Conservation (phyloP, 2,888 invertebrate species). For the Plagodis pulveraria region DNA sequence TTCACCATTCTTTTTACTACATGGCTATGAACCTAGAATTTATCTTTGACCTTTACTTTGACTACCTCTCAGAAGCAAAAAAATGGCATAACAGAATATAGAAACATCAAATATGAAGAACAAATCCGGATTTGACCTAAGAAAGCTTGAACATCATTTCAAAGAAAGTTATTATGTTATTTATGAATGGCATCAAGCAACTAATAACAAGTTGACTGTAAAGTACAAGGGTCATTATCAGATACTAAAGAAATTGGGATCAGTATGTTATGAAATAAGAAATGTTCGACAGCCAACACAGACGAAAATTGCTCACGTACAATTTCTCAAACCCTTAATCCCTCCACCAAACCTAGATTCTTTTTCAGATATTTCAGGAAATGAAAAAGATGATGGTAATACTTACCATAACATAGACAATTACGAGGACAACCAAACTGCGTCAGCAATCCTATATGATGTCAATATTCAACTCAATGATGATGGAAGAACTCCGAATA, state of each 20-base stretch:
- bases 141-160: conserved; percentile 15
- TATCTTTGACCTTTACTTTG: background rate
- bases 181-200: conserved; percentile 19
- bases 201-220: conserved; percentile 13
- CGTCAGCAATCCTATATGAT: too few relatives aligned
- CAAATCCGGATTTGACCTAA: conserved; percentile 2
- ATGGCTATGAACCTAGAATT: conserved; percentile 15
- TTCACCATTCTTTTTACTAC: conserved; percentile 13
- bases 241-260: background rate
- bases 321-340: conserved; percentile 3
- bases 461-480: too few relatives aligned
- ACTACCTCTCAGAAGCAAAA: background rate
- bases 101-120: background rate
- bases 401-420: too few relatives aligned
- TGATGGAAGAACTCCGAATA: too few relatives aligned
- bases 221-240: conserved; percentile 14
- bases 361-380: background rate
- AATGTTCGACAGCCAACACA: conserved; percentile 1
- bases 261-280: conserved; percentile 3
- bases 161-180: conserved; percentile 14
- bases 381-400: background rate
- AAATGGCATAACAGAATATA: conserved; percentile 3
- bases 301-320: conserved; percentile 9
- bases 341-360: conserved; percentile 5
- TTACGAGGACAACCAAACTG: too few relatives aligned